phyloP scores from a whole-genome alignment of 2,888 invertebrate genomes.

The Caenorhabditis sp. region DNA sequence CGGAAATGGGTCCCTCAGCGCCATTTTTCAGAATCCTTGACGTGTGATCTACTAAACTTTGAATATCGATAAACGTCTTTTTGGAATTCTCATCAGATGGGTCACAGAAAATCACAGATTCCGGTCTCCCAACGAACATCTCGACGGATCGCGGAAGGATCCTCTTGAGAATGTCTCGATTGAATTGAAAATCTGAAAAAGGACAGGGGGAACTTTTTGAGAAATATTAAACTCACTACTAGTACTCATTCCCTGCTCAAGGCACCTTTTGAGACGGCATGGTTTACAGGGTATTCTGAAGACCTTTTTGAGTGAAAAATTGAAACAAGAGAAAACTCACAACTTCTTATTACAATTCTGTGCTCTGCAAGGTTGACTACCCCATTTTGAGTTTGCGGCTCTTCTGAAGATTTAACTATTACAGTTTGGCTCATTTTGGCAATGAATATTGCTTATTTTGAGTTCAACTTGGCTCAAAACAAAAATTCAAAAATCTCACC shows the following conservation, averaged over 20 bases:
- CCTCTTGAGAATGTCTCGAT: conserved; percentile 29
- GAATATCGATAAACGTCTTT: conserved; percentile 22
- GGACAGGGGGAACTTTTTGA: too few species aligned
- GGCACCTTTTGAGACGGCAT: conserved; percentile 26
- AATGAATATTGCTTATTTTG: not conserved
- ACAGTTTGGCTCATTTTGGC: too few species aligned
- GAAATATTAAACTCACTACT: conserved; percentile 19
- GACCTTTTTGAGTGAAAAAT: not conserved
- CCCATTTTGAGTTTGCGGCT: conserved; percentile 17
- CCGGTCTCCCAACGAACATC: conserved; percentile 19
- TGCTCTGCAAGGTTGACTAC: not conserved
- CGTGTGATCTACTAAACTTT: conserved; percentile 12
- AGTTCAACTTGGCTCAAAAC: not conserved
- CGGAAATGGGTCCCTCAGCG: not conserved
- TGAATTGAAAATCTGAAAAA: conserved; percentile 31
- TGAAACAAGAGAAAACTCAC: conserved; percentile 9
- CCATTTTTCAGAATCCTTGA: conserved; percentile 18
- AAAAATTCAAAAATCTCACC: conserved; percentile 22
- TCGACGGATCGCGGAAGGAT: conserved; percentile 18
- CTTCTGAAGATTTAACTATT: conserved; percentile 22
- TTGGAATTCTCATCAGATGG: not conserved
- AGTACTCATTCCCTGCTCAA: conserved; percentile 35
- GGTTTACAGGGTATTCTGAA: conserved; percentile 29
- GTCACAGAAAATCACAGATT: conserved; percentile 26
- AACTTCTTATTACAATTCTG: conserved; percentile 1